Conservation (phyloP, 2,888 invertebrate species). For the Flexamia atlantica region DNA sequence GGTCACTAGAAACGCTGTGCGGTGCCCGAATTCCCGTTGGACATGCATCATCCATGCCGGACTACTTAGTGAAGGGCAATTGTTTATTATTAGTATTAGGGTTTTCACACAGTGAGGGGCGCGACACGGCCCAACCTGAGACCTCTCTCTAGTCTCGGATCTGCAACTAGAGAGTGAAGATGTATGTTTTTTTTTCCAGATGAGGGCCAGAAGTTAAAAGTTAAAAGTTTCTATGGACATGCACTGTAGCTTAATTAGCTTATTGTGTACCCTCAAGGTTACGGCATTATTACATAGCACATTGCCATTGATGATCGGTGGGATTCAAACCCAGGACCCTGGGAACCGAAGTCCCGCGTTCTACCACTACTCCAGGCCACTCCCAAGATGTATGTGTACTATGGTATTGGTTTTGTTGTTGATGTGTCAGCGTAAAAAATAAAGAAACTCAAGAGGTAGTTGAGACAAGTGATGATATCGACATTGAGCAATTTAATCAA, state of each 20-base stretch:
- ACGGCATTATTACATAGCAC: too few species aligned
- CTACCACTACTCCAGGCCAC: too few species aligned
- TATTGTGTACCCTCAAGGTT: too few species aligned
- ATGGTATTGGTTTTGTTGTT: constrained; percentile 17
- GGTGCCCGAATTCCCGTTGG: not conserved
- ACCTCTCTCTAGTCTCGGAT: constrained; percentile 8
- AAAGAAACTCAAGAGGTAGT: constrained; percentile 19
- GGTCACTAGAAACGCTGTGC: too few species aligned
- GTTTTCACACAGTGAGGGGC: not conserved
- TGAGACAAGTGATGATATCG: constrained; percentile 15
- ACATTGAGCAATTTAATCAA: constrained; percentile 2
- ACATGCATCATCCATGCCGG: not conserved
- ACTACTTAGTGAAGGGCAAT: not conserved
- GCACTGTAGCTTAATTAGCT: too few species aligned
- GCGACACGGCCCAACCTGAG: not conserved
- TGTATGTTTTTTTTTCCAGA: too few species aligned
- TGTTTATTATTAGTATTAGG: not conserved
- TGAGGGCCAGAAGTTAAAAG: too few species aligned
- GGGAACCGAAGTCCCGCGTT: too few species aligned
- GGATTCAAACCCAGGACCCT: too few species aligned
- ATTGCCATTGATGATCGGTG: too few species aligned
- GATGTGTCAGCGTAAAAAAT: not conserved
- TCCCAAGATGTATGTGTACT: constrained; percentile 13
- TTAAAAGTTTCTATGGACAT: too few species aligned
- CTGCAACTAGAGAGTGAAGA: constrained; percentile 23